Evolutionary conservation across 2,888 invertebrate species (phyloP).

Genomic region (Criorhina ranunculi): DNA sequence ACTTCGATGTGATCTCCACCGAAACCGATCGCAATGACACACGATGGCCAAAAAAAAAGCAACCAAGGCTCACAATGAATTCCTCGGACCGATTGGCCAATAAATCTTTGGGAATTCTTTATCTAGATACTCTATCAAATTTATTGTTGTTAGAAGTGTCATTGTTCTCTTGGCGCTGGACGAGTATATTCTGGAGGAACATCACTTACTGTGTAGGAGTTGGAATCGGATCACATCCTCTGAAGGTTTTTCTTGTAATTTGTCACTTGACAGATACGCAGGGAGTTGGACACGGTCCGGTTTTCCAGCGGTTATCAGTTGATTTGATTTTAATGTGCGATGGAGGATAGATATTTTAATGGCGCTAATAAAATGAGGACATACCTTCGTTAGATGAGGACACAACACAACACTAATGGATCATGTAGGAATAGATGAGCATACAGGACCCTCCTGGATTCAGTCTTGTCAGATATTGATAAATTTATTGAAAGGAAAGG

Average conservation of each 20-base stretch:
- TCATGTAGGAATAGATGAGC: neutral
- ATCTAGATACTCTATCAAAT: constrained; percentile 66
- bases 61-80: constrained; percentile 42
- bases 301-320: constrained; percentile 16
- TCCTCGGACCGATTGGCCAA: constrained; percentile 56
- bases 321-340: constrained; percentile 59
- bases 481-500: constrained; percentile 20
- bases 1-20: neutral
- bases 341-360: constrained; percentile 9
- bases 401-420: constrained; percentile 6
- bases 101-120: constrained; percentile 65
- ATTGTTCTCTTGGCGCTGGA: constrained; percentile 39
- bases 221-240: neutral
- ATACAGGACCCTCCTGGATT: constrained; percentile 25
- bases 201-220: constrained; percentile 29
- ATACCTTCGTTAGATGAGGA: neutral
- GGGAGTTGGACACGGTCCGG: constrained; percentile 22
- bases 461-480: constrained; percentile 19
- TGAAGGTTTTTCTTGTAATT: neutral
- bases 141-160: constrained; percentile 67
- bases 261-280: constrained; percentile 18
- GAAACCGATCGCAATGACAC: constrained; percentile 47
- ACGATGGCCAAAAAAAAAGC: constrained; percentile 33
- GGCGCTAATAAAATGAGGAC: constrained; percentile 40
- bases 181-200: neutral